phyloP scores from a whole-genome alignment of 2,113 vertebrate species.

The Scatophagus argus region DNA sequence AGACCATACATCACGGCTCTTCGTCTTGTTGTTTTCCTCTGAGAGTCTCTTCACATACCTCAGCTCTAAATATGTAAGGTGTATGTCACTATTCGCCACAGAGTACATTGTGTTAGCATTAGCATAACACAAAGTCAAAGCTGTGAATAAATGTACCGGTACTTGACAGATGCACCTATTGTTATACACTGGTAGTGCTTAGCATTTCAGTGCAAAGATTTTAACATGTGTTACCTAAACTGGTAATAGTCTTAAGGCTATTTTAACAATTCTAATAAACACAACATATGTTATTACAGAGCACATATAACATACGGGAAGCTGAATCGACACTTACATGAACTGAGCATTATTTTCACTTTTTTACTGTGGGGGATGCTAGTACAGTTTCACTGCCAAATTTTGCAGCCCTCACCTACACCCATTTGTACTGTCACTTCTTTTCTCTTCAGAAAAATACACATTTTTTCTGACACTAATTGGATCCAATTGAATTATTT shows the following conservation, averaged over 20 bases:
- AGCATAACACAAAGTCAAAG: constrained; percentile 13
- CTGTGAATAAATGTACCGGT: constrained; percentile 18
- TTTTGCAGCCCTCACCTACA: constrained; percentile 3
- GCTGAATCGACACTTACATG: background rate
- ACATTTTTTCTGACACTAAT: background rate
- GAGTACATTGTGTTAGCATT: background rate
- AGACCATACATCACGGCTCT: constrained; percentile 58
- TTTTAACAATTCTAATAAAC: constrained; percentile 1
- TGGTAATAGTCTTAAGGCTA: background rate
- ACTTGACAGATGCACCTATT: background rate
- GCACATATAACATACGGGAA: constrained; percentile 9
- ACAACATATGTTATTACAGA: constrained; percentile 8
- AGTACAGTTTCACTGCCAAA: background rate
- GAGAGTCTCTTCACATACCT: constrained; percentile 40
- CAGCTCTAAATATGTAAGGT: constrained; percentile 19
- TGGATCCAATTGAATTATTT: background rate
- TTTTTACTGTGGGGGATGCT: background rate
- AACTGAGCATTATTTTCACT: constrained; percentile 5
- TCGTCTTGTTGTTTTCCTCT: constrained; percentile 42
- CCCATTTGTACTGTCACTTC: background rate
- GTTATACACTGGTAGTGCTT: background rate
- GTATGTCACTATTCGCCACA: constrained; percentile 17
- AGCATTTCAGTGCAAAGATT: background rate
- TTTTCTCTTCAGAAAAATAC: constrained; percentile 1
- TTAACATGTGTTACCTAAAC: background rate